Evolutionary conservation across 2,888 invertebrate genomes (phyloP), one percentile per base, ranked within the genome.

Genomic region (Physocephala rufipes): DNA sequence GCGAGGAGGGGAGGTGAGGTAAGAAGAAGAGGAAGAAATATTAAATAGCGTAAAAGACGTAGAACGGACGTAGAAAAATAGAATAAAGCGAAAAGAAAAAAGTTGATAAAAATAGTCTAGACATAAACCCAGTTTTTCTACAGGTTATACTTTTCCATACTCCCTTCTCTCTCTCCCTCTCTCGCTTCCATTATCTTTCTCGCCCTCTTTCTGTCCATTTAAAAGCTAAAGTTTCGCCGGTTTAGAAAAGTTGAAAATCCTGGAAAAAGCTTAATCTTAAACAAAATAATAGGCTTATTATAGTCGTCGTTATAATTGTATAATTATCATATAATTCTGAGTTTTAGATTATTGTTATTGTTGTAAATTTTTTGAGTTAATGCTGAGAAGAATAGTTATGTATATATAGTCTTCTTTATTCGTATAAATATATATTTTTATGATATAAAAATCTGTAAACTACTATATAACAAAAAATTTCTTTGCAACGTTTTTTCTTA

Each of bases 211-310:
- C 1, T 51, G 2, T 2, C 2, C 53, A 9, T 13, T n/a, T 7
- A 53, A 13, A 16, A 9, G 12, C 19, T 16, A 5, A 53, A 13
- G 53, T 7, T 7, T 19, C 45, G 15, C 45, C 12, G n/a, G n/a
- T n/a, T n/a, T n/a, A n/a, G n/a, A n/a, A n/a, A n/a, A n/a, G 65
- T 51, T 28, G 51, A 65, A 65, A 65, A 51, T 65, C 65, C 65
- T 65, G 49, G 28, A 9, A 65, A 36, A 36, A n/a, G 36, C 43
- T 62, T 62, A 62, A 21, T 12, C 19, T 36, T 36, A 36, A 61
- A 61, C n/a, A 36, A 36, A 36, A 4, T 36, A 36, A 36, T 36
- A n/a, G n/a, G n/a, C n/a, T n/a, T n/a, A 36, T 36, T 36, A 7
- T 36, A 36, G 9, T 36, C 9, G 36, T 36, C 36, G 9, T 36